Base-by-base conservation (phyloP, 1,140 invertebrate genomes). In the Agrypnia vestita region DNA sequence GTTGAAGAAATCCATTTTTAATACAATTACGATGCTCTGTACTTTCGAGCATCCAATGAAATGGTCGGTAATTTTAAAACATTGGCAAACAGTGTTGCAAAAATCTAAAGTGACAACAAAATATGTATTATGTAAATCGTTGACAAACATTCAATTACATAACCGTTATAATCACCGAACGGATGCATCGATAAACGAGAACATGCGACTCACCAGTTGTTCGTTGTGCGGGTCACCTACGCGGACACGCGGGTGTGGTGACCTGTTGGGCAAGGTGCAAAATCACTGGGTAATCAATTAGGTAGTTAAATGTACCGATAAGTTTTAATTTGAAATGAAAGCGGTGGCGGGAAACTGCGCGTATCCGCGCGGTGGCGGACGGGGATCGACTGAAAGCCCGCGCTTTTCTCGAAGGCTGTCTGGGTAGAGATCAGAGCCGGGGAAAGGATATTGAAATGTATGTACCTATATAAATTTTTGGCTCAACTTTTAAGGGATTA, bases 331-430 rank as follows among this genome's bases (percentile, higher is more conserved):
- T 76, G 19, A 67, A 67, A 64, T 11, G 7, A 19, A 53, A 61
- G 35, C 43, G 8, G 47, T 15, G 19, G 46, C 59, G 75, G 47
- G 44, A 53, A 43, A 1, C 15, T 46, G 75, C 61, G 61, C 75
- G 75, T 76, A 51, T 64, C 61, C 59, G 75, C 75, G 75, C 25
- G 49, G 64, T 76, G 75, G 75, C 75, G 75, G 75, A 51, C 75
- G n/a, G 49, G 75, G 61, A 76, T 62, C 75, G 75, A 76, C 75
- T 76, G 61, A 67, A 49, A 76, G 61, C 75, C 59, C 59, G 59
- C 59, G 75, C 61, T 76, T 76, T 76, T 67, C 75, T 43, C 61
- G 21, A 12, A 17, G 71, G 25, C 35, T 13, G 13, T 72, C 53
- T 73, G 71, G n/a, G 25, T 4, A 4, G 25, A 19, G 55, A 10